These are phyloP conservation scores for Eurytoma adleriae DNA, from an alignment of 2,888 invertebrate genomes.

Conservation along the genomic window DNA sequence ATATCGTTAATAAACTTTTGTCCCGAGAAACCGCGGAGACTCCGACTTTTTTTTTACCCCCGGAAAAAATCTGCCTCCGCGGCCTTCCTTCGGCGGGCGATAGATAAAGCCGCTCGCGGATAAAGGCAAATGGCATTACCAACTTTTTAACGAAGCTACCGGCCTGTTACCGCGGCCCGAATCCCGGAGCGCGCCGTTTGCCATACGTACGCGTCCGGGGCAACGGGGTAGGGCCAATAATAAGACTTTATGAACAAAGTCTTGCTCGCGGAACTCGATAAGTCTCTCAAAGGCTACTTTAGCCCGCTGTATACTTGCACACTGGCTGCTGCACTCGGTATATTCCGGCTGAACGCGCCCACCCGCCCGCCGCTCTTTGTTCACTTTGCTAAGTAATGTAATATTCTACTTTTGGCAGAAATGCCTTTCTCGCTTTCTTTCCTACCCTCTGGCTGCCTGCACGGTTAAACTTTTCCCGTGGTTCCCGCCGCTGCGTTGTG, in stretches of 20 bases:
- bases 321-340: conserved; percentile 30
- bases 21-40: conserved; percentile 10
- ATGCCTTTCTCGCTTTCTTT: conserved; percentile 3
- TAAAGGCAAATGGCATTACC: conserved; percentile 54
- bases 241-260: conserved; percentile 56
- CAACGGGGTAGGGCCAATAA: conserved; percentile 44
- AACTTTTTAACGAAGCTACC: conserved; percentile 49
- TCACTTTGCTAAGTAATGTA: conserved; percentile 38
- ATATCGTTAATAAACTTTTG: conserved; percentile 55
- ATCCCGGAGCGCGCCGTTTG: conserved; percentile 47
- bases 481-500: neutral
- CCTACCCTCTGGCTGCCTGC: neutral
- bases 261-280: conserved; percentile 54
- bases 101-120: conserved; percentile 45
- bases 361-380: conserved; percentile 22
- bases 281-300: conserved; percentile 53
- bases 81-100: neutral
- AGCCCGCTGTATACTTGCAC: conserved; percentile 42
- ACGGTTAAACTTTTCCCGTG: neutral
- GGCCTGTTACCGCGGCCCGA: conserved; percentile 20
- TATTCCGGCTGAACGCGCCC: conserved; percentile 25
- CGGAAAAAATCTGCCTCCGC: neutral
- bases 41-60: neutral
- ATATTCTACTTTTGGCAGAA: conserved; percentile 41
- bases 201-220: conserved; percentile 41